Conservation (phyloP, 2,888 invertebrate genomes). For the Anthophora plumipes region DNA sequence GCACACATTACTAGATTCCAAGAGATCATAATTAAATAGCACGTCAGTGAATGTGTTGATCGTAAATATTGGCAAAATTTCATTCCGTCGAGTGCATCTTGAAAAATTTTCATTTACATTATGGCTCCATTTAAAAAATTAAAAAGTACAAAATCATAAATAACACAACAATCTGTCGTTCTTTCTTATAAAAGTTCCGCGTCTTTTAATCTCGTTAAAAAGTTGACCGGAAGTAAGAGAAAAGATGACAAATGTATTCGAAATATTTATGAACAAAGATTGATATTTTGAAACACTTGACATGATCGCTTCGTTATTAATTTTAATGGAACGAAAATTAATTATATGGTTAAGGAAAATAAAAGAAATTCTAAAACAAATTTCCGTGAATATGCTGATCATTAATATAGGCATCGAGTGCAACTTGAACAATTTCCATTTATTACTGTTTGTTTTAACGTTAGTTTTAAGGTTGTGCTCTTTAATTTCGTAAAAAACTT, state of each 20-base stretch:
- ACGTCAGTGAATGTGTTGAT: not conserved
- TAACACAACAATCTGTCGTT: not conserved
- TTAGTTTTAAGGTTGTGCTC: too few species aligned
- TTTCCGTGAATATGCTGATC: too few species aligned
- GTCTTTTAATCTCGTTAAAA: not conserved
- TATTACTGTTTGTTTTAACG: too few species aligned
- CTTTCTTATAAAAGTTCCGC: not conserved
- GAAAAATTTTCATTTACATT: slow-evolving; percentile 10
- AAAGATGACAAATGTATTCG: not conserved
- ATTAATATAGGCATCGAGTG: too few species aligned
- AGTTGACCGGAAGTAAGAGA: too few species aligned
- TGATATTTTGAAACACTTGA: not conserved
- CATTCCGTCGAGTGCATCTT: too few species aligned
- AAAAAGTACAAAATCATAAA: not conserved
- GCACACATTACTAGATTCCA: not conserved
- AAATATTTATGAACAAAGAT: not conserved
- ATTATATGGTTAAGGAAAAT: not conserved
- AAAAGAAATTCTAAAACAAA: too few species aligned
- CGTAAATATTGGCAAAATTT: not conserved
- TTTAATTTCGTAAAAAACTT: not conserved
- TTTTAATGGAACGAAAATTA: not conserved
- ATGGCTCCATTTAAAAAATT: not conserved
- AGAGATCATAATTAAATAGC: slow-evolving; percentile 3
- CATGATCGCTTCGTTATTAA: too few species aligned
- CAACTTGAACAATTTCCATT: too few species aligned